A percentile compares a stretch with the other conserved stretches of the same genome.
Evolutionary conservation across 2,888 invertebrate genomes (phyloP).

Genomic region (Chloroclystis v-ata): DNA sequence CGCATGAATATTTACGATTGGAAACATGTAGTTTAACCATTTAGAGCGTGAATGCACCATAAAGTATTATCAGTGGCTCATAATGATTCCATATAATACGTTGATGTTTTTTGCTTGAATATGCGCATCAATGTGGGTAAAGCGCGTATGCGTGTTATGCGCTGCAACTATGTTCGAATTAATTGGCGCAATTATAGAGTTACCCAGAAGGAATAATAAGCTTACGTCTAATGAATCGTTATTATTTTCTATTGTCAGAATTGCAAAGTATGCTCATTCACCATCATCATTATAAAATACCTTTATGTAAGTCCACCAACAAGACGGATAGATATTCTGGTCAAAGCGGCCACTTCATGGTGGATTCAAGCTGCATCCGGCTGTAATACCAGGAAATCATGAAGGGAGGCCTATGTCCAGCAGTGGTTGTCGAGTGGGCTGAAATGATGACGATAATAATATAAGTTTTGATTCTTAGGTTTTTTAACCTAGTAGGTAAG

Average conservation of each 20-base stretch:
- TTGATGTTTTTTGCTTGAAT: slow-evolving; percentile 55
- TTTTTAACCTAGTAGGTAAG: too few species aligned
- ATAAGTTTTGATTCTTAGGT: too few species aligned
- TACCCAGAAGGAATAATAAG: slow-evolving; percentile 51
- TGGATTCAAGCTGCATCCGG: too few species aligned
- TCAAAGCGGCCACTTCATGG: too few species aligned
- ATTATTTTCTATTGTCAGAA: slow-evolving; percentile 60
- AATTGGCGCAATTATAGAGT: slow-evolving; percentile 68
- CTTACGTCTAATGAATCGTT: slow-evolving; percentile 47
- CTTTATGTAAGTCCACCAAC: too few species aligned
- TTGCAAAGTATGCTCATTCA: slow-evolving; percentile 49
- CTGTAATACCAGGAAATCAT: too few species aligned
- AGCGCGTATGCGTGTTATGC: slow-evolving; percentile 49
- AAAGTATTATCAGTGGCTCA: slow-evolving; percentile 49
- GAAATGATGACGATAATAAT: too few species aligned
- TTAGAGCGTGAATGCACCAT: slow-evolving; percentile 45
- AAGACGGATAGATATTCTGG: too few species aligned
- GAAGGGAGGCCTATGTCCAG: too few species aligned
- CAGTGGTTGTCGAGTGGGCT: too few species aligned
- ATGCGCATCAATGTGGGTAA: slow-evolving; percentile 60
- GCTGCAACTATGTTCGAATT: slow-evolving; percentile 60
- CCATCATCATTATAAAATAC: too few species aligned
- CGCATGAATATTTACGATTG: slow-evolving; percentile 18
- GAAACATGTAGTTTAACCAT: slow-evolving; percentile 37
- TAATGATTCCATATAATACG: slow-evolving; percentile 46